phyloP scores from a whole-genome alignment of 2,113 vertebrate species.

The Dasyprocta punctata region DNA sequence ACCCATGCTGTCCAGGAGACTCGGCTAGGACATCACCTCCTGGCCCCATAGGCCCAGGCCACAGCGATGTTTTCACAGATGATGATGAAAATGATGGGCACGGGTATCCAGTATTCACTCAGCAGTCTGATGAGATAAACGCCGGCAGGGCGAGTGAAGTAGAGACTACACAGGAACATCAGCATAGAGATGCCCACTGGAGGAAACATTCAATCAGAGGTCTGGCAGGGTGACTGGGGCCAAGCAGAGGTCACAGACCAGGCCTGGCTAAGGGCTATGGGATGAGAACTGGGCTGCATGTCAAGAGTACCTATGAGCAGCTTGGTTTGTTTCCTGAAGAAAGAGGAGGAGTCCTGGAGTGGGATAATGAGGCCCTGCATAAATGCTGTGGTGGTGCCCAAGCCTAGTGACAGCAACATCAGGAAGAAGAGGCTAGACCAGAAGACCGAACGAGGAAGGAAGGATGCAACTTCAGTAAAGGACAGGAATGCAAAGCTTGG shows the following conservation, averaged over 20 bases:
- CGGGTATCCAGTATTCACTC: constrained; percentile 88
- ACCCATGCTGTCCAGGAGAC: not conserved
- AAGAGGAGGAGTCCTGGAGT: constrained; percentile 88
- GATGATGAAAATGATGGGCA: constrained; percentile 89
- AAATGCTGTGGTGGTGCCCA: constrained; percentile 89
- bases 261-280: not conserved
- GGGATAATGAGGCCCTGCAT: constrained; percentile 90
- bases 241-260: not conserved
- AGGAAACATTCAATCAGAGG: constrained; percentile 5
- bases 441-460: constrained; percentile 88
- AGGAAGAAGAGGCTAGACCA: constrained; percentile 92
- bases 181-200: constrained; percentile 85
- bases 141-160: constrained; percentile 90
- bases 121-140: constrained; percentile 92
- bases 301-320: constrained; percentile 86
- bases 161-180: constrained; percentile 88
- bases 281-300: not conserved
- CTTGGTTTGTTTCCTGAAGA: constrained; percentile 84
- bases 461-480: constrained; percentile 89
- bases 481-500: constrained; percentile 89
- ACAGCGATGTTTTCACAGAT: constrained; percentile 89
- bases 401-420: constrained; percentile 88
- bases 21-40: constrained; percentile 83
- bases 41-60: constrained; percentile 90
- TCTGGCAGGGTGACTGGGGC: not conserved